These are phyloP conservation scores for Echinops telfairi DNA, from an alignment of 2,113 vertebrate genomes.

Conservation along the genomic window DNA sequence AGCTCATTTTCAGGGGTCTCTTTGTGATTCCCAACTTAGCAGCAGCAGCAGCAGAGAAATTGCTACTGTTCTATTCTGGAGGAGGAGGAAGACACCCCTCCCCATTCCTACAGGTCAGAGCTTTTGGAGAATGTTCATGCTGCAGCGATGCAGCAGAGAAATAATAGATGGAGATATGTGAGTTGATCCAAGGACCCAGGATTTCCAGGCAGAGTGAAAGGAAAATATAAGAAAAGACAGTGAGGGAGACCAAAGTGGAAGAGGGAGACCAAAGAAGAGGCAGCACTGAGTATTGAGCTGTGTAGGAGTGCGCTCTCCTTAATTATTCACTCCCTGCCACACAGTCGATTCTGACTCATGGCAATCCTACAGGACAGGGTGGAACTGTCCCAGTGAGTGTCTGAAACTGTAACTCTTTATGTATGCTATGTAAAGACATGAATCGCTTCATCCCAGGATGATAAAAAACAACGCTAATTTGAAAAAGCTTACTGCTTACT, in stretches of 20 bases:
- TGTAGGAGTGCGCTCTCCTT: too few relatives aligned
- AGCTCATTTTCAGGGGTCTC: not conserved
- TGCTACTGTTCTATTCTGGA: constrained; percentile 2
- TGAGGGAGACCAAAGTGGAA: not conserved
- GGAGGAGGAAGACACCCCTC: not conserved
- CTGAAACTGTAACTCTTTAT: too few relatives aligned
- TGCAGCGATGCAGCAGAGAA: not conserved
- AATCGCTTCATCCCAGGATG: not conserved
- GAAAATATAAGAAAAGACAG: not conserved
- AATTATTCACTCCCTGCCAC: too few relatives aligned
- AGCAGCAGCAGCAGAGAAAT: not conserved
- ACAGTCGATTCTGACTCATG: too few relatives aligned
- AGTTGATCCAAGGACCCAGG: not conserved
- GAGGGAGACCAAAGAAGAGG: not conserved
- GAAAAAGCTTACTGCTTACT: constrained; percentile 35
- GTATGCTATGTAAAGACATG: not conserved
- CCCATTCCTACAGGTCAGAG: not conserved
- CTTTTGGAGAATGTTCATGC: constrained; percentile 19
- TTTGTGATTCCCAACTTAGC: not conserved
- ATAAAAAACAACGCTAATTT: not conserved
- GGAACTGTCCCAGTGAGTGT: too few relatives aligned
- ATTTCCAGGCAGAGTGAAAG: not conserved
- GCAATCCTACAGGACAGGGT: too few relatives aligned
- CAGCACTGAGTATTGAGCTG: not conserved
- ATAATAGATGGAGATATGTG: not conserved